Evolutionary conservation across 2,888 invertebrate genomes (phyloP), one percentile per base, ranked within the genome.

Genomic region (Nasonovia ribisnigri): DNA sequence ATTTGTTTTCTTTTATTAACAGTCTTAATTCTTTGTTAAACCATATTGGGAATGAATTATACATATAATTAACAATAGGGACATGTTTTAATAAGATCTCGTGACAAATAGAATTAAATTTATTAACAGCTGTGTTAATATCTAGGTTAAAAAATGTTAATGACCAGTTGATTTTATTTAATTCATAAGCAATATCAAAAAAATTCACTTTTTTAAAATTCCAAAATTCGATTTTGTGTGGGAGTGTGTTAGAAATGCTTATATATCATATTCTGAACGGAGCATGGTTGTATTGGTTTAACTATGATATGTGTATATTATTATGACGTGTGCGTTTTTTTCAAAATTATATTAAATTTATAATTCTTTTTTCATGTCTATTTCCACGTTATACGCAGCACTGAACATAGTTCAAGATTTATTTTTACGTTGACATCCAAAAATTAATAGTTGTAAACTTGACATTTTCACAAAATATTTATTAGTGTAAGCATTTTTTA

Each of bases 141-240:
- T n/a, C n/a, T n/a, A n/a, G n/a, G n/a, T n/a, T n/a, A n/a, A n/a
- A n/a, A n/a, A n/a, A n/a, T n/a, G n/a, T n/a, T n/a, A n/a, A n/a
- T n/a, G n/a, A n/a, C n/a, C n/a, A n/a, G n/a, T n/a, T n/a, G n/a
- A n/a, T n/a, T n/a, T n/a, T n/a, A n/a, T n/a, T n/a, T n/a, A n/a
- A n/a, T n/a, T n/a, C n/a, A n/a, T n/a, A n/a, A n/a, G n/a, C n/a
- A n/a, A n/a, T n/a, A n/a, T n/a, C n/a, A n/a, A n/a, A n/a, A n/a
- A 86, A 86, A 46, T 86, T 86, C 10, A 29, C 26, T 86, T 46
- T 86, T 86, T 86, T 84, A 46, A 86, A 86, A 86, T 46, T 86
- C 46, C 46, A 86, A 86, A 86, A 86, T 86, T 26, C 46, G 10
- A 11, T 54, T 54, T 88, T 88, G 42, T 54, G 36, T 36, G 36